Evolutionary conservation across 1,140 invertebrate genomes (phyloP), one percentile per base, ranked within the genome.

Genomic region (Pseudomyrmex dendroicus): DNA sequence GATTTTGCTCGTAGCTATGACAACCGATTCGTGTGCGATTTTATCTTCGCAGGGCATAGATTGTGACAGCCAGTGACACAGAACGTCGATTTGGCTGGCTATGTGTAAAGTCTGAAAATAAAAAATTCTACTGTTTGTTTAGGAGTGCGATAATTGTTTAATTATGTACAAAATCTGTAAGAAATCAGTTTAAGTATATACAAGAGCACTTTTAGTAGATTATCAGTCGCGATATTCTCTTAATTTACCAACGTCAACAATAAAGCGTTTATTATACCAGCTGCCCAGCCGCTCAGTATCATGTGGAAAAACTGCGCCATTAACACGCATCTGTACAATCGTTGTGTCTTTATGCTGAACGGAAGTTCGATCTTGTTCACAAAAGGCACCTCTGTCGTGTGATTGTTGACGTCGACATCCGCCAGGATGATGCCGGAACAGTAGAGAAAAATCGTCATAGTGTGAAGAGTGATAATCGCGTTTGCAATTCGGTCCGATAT

Each of bases 401-500:
- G 17, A 8, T 63, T 15, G 13, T 46, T 22, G 35, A 64, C 12
- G 15, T 76, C 61, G 3, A 9, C 50, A 22, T 77, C 22, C 7
- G n/a, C 52, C 17, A 67, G 1, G 1, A 77, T 57, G 8, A 76
- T 52, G 20, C 61, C 48, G 13, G 66, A 15, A 63, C 25, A 77
- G 12, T 67, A 67, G 35, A 35, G 9, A 44, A 77, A n/a, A 22
- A 67, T 57, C 12, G 62, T 56, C 8, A 56, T 2, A 4, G 63
- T 67, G 9, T 77, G 63, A 46, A 67, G 74, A 15, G 4, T 46
- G 13, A 77, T 9, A 2, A 74, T 44, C 13, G 25, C 7, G 1
- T 77, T 77, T 56, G 17, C 22, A 63, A 74, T 63, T 8, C 59
- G 59, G 63, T 74, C 73, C 15, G 73, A 74, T 12, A 74, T 63